Base-by-base conservation (phyloP, 2,888 invertebrate genomes). In the Epicampocera succincta region DNA sequence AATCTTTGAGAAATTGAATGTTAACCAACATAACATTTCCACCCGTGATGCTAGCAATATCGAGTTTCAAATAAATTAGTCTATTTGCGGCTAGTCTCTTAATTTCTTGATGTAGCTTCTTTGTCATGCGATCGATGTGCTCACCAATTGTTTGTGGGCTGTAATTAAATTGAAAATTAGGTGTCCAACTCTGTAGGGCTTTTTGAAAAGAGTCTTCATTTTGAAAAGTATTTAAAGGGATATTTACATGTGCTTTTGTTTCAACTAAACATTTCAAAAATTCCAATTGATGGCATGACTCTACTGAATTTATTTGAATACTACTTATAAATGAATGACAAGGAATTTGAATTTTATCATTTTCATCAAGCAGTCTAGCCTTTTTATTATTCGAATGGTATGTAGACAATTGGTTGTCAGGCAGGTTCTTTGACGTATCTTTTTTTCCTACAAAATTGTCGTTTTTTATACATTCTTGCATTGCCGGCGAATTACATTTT, bases 1-100 rank as follows among this genome's bases (percentile, higher is more conserved):
- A 79, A 48, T 73, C 61, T 17, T 69, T 61, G 15, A 79, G 54
- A 46, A 79, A 79, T 50, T 79, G 79, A n/a, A 74, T 63, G 48
- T 79, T 79, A 29, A 74, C 29, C n/a, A 68, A n/a, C 79, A 73
- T 72, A 13, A 79, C 11, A 11, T 60, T 68, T 5, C 17, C 17
- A 9, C 66, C 44, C 3, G 58, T 52, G 8, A 2, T 66, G 9
- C 25, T 38, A 15, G 11, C 50, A 42, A 72, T 21, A 9, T 78
- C 77, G 1, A 78, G 56, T 50, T 78, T 78, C 8, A 78, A 46
- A 38, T 72, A 65, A n/a, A 78, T 2, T 38, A 78, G 42, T 65
- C 65, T 63, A 58, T 65, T 72, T 6, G 12, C 29, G 1, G 42
- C 48, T 33, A 65, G 38, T 42, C 44, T n/a, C 21, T 12, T 33